Evolutionary conservation across 1,140 invertebrate genomes (phyloP).

Genomic region (Leptinotarsa defecta): DNA sequence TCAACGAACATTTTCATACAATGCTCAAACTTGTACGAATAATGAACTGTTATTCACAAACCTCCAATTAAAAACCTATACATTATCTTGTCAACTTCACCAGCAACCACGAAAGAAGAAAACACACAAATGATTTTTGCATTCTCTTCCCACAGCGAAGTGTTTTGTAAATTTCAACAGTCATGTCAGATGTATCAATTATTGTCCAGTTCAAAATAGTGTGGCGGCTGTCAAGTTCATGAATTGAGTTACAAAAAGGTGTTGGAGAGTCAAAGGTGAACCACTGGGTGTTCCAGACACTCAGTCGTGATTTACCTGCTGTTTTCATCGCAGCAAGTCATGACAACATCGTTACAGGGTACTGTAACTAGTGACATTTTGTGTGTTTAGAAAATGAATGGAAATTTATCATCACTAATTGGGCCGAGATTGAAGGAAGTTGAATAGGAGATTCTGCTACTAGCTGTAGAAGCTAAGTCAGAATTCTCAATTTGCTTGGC

Average conservation of each 20-base stretch:
- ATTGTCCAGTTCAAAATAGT: not conserved
- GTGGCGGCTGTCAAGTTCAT: slow-evolving; percentile 14
- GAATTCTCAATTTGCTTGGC: too few relatives aligned
- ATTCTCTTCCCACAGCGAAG: not conserved
- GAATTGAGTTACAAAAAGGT: slow-evolving; percentile 16
- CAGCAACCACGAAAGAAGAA: too few relatives aligned
- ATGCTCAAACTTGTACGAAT: too few relatives aligned
- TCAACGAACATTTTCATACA: too few relatives aligned
- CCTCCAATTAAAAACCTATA: too few relatives aligned
- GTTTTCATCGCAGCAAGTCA: slow-evolving; percentile 16
- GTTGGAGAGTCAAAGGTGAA: slow-evolving; percentile 21
- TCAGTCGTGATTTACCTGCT: slow-evolving; percentile 20
- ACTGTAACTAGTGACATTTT: not conserved
- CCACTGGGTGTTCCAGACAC: slow-evolving; percentile 7
- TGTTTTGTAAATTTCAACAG: slow-evolving; percentile 11
- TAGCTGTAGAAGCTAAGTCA: too few relatives aligned
- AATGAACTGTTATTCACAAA: too few relatives aligned
- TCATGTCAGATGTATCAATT: slow-evolving; percentile 19
- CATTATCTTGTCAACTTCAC: too few relatives aligned
- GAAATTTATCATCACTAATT: too few relatives aligned
- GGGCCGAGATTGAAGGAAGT: too few relatives aligned
- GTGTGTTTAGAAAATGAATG: too few relatives aligned
- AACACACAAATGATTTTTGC: not conserved
- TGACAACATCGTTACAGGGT: slow-evolving; percentile 23
- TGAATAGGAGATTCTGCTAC: too few relatives aligned